phyloP scores from a whole-genome alignment of 2,888 invertebrate genomes.

The Hirtodrosophila cameraria region DNA sequence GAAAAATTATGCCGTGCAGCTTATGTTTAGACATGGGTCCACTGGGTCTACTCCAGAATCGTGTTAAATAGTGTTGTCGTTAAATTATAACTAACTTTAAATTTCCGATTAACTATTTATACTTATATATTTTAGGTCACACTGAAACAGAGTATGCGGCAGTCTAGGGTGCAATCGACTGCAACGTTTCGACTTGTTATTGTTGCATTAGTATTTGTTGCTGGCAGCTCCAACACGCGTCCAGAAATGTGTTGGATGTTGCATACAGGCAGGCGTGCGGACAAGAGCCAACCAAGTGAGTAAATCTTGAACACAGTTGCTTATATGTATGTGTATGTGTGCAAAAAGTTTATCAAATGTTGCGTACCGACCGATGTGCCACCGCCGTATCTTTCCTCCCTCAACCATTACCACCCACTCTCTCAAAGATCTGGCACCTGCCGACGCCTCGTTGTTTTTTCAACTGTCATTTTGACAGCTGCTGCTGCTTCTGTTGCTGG shows the following conservation, averaged over 20 bases:
- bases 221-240: conserved; percentile 35
- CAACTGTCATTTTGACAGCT: conserved; percentile 80
- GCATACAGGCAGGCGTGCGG: conserved; percentile 34
- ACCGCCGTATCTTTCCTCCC: too few species aligned
- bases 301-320: conserved; percentile 18
- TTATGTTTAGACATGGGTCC: too few species aligned
- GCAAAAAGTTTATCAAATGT: conserved; percentile 64
- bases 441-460: conserved; percentile 63
- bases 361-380: conserved; percentile 47
- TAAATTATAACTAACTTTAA: too few species aligned
- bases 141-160: too few species aligned
- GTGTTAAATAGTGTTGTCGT: too few species aligned
- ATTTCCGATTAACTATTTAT: too few species aligned
- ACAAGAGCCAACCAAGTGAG: conserved; percentile 27
- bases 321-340: conserved; percentile 9
- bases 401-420: background rate
- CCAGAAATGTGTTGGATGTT: conserved; percentile 56
- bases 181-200: too few species aligned
- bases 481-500: conserved; percentile 39
- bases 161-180: too few species aligned
- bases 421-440: conserved; percentile 18
- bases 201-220: background rate
- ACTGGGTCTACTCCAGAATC: too few species aligned
- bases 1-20: too few species aligned
- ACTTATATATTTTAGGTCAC: too few species aligned